A percentile compares a stretch with the other conserved stretches of the same genome.
Evolutionary conservation across 2,113 vertebrate species (phyloP).

Genomic region (Dicentrarchus labrax): DNA sequence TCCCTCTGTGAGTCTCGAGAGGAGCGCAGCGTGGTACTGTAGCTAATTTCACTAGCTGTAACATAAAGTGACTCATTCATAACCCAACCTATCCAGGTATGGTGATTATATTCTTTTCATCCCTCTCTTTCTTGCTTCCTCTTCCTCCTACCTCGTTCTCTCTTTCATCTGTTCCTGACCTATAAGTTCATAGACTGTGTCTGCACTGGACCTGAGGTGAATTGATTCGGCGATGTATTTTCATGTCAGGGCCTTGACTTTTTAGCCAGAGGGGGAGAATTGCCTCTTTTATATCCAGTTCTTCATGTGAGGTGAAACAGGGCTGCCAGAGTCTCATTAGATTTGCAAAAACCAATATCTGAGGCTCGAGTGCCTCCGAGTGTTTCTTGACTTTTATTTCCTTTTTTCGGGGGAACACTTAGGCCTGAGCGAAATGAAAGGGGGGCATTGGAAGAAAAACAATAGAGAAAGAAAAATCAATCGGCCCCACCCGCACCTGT

Average conservation of each 20-base stretch:
- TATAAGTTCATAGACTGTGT: slow-evolving; percentile 24
- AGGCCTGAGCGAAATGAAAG: slow-evolving; percentile 8
- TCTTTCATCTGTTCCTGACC: slow-evolving; percentile 43
- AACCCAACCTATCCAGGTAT: slow-evolving; percentile 13
- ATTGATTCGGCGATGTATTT: slow-evolving; percentile 74
- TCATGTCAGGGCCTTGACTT: slow-evolving; percentile 57
- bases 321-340: slow-evolving; percentile 58
- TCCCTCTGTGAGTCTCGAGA: neutral
- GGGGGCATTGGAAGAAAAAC: slow-evolving; percentile 39
- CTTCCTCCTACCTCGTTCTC: slow-evolving; percentile 10
- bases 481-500: slow-evolving; percentile 19
- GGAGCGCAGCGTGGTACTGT: neutral
- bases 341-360: slow-evolving; percentile 63
- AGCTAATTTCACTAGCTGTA: slow-evolving; percentile 21
- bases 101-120: slow-evolving; percentile 30
- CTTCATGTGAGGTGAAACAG: slow-evolving; percentile 43
- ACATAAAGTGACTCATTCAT: slow-evolving; percentile 29
- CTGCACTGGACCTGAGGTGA: slow-evolving; percentile 42
- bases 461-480: slow-evolving; percentile 66
- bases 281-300: slow-evolving; percentile 52
- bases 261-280: slow-evolving; percentile 58
- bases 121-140: neutral
- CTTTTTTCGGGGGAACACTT: slow-evolving; percentile 28
- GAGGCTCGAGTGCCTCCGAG: slow-evolving; percentile 38
- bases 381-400: slow-evolving; percentile 54